A percentile compares a stretch with the other conserved stretches of the same genome.
Conservation (phyloP, 2,888 invertebrate species). For the Nectonema munidae region DNA sequence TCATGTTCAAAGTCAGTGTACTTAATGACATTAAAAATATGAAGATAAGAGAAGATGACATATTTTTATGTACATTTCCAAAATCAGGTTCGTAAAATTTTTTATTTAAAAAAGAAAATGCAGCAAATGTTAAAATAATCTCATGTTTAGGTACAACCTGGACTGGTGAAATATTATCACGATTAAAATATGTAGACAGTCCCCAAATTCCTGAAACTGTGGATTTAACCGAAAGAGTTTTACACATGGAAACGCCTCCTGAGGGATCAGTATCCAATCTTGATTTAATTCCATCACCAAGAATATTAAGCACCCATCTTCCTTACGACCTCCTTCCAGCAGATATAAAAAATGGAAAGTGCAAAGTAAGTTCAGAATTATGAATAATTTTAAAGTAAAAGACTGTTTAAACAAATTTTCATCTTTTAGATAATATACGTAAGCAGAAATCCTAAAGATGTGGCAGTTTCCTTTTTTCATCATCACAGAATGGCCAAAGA, state of each 20-base stretch:
- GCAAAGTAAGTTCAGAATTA: constrained; percentile 14
- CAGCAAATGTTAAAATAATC: too few relatives aligned
- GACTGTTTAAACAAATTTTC: background rate
- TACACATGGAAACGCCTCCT: constrained; percentile 13
- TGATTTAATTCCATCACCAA: constrained; percentile 9
- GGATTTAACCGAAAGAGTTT: constrained; percentile 20
- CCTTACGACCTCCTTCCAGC: constrained; percentile 18
- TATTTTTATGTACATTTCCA: constrained; percentile 21
- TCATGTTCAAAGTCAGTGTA: constrained; percentile 2
- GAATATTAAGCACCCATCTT: constrained; percentile 17
- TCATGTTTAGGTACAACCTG: constrained; percentile 24
- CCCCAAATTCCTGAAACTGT: constrained; percentile 20
- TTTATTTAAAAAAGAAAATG: background rate
- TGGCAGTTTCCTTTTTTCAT: constrained; percentile 25
- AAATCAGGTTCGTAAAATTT: constrained; percentile 19
- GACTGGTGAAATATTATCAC: constrained; percentile 25
- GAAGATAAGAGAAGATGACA: constrained; percentile 19
- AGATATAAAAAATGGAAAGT: constrained; percentile 16
- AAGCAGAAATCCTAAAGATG: constrained; percentile 26
- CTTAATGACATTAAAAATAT: constrained; percentile 15
- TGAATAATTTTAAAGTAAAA: background rate
- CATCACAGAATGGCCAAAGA: constrained; percentile 22
- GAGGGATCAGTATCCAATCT: background rate
- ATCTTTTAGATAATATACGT: constrained; percentile 24
- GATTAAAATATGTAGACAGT: constrained; percentile 23